These are phyloP conservation scores for Hirundo rustica DNA, from an alignment of 2,797 vertebrate genomes.

Conservation along the genomic window DNA sequence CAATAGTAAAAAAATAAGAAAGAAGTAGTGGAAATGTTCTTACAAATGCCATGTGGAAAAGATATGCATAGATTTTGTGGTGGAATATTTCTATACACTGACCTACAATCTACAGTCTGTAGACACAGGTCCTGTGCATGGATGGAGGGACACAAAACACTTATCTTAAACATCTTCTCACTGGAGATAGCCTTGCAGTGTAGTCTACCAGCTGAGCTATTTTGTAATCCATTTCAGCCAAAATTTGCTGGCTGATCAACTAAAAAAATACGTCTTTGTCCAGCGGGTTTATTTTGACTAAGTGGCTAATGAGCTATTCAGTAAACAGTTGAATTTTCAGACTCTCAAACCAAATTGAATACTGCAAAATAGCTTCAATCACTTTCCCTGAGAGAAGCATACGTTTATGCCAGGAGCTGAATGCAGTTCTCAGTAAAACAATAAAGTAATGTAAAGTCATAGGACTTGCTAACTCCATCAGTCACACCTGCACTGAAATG, in stretches of 20 bases:
- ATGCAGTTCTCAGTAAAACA: neutral
- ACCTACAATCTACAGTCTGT: neutral
- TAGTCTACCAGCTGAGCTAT: neutral
- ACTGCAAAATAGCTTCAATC: neutral
- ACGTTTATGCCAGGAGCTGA: neutral
- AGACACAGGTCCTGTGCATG: neutral
- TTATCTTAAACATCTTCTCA: neutral
- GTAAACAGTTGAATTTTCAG: neutral
- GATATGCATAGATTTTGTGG: neutral
- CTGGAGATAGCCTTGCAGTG: neutral
- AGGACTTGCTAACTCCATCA: neutral
- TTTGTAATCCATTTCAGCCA: neutral
- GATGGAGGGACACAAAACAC: rapidly evolving
- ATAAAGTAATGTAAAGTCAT: neutral
- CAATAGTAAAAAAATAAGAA: neutral
- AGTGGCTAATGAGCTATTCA: neutral
- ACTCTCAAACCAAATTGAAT: neutral
- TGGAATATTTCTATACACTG: neutral
- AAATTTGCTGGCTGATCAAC: neutral
- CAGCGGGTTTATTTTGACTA: neutral
- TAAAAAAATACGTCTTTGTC: neutral
- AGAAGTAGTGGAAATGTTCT: neutral
- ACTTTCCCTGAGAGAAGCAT: neutral
- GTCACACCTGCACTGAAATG: neutral
- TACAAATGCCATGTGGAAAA: neutral